Evolutionary conservation across 1,140 invertebrate species (phyloP), one percentile per base, ranked within the genome.

Genomic region (Tetramorium simillimum): DNA sequence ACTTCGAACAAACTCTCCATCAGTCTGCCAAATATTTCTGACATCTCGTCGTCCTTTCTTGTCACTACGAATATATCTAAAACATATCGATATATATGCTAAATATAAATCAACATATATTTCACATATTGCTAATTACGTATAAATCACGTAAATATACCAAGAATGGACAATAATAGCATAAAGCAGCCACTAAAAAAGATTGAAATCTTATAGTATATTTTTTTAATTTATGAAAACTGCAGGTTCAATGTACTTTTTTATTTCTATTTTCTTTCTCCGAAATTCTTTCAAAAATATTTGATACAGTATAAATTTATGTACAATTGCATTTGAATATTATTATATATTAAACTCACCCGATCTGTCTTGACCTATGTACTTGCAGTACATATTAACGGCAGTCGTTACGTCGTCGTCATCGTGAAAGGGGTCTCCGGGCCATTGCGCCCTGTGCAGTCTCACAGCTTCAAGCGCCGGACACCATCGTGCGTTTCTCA

Each of bases 351-450:
- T 9, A 62, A 73, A 49, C 87, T 94, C 95, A 97, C 97, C 97
- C 88, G 96, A 95, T 94, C 96, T 96, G 88, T 97, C 97, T 89
- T 97, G 96, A 53, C 97, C 96, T 78, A 97, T 92, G 89, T 97
- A 96, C 89, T 96, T 96, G 91, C 97, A 97, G 92, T 97, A 98
- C 87, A 97, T 96, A 94, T 96, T 97, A 58, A 97, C 95, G 73
- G 97, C 96, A 12, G 96, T 96, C n/a, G 96, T 96, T 12, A 97
- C 95, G 86, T 97, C 96, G 16, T 96, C 96, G 37, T 95, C 95
- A 78, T 96, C 96, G 58, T 95, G 94, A 58, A 96, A 96, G n/a
- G 95, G 94, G 81, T 97, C 97, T 78, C 95, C 96, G 1, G 95
- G 95, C 96, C 97, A 97, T 62, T 96, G 95, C 12, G 96, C 96